Conservation (phyloP, 2,113 vertebrate genomes). For the Mesitornis unicolor region DNA sequence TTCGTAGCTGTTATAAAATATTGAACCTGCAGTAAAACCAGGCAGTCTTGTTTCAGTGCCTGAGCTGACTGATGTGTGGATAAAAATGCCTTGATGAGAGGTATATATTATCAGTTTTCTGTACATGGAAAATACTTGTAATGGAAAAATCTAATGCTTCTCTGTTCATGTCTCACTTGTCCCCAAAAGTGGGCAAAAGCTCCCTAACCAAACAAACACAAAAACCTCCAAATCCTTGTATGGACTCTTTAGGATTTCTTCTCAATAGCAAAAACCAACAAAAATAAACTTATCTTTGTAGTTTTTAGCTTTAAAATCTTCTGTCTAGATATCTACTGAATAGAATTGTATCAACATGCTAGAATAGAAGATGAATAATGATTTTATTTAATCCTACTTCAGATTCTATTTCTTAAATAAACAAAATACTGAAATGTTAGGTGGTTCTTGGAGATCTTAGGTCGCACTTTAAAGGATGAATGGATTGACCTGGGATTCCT, state of each 20-base stretch:
- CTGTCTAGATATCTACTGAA: not conserved
- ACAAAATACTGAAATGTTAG: not conserved
- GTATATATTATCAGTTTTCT: not conserved
- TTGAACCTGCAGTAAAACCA: not conserved
- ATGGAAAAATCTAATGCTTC: not conserved
- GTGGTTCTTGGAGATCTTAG: not conserved
- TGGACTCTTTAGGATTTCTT: not conserved
- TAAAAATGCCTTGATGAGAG: not conserved
- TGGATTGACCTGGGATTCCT: not conserved
- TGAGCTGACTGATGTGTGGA: not conserved
- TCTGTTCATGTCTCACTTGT: not conserved
- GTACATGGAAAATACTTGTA: not conserved
- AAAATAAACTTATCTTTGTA: not conserved
- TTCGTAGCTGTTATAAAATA: not conserved
- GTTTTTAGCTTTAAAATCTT: not conserved
- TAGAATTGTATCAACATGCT: not conserved
- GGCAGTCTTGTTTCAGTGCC: not conserved
- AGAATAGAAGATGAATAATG: not conserved
- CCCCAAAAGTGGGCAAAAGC: not conserved
- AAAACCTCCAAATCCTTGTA: accelerated
- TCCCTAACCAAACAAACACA: not conserved
- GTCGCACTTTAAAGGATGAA: not conserved
- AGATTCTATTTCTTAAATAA: not conserved
- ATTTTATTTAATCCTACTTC: not conserved
- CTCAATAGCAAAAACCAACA: not conserved